Evolutionary conservation across 2,797 vertebrate genomes (phyloP).

Genomic region (Microtus obscurus): DNA sequence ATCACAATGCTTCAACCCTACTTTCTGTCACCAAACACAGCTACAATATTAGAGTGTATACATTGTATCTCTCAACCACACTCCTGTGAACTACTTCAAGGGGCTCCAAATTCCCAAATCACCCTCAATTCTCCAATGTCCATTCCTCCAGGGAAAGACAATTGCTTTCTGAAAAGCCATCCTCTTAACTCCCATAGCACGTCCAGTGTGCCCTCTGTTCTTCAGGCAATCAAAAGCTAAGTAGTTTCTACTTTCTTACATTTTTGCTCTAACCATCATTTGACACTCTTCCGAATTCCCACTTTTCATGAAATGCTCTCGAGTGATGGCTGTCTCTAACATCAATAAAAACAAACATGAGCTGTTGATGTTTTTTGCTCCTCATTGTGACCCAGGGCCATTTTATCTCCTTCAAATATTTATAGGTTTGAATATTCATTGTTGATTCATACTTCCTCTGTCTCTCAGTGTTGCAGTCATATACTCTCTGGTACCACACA

Average conservation of each 20-base stretch:
- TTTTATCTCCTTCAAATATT: constrained; percentile 28
- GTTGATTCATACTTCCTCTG: background rate
- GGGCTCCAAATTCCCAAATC: background rate
- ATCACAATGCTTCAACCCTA: background rate
- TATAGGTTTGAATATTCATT: background rate
- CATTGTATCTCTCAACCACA: background rate
- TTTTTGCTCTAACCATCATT: background rate
- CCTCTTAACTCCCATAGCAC: background rate
- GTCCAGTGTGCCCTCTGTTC: background rate
- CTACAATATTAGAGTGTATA: background rate
- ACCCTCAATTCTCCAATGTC: background rate
- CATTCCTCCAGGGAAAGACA: background rate
- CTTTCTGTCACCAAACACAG: background rate
- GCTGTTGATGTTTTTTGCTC: background rate
- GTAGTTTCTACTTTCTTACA: background rate
- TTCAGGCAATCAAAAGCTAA: background rate
- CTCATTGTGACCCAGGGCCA: background rate
- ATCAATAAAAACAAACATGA: background rate
- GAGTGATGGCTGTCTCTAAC: background rate
- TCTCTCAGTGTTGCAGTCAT: background rate
- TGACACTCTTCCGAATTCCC: background rate
- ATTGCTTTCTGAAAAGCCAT: background rate
- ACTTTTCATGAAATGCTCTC: background rate
- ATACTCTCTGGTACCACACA: background rate
- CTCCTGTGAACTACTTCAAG: background rate